These are phyloP conservation scores for Drosophila demipolita DNA, from an alignment of 2,888 invertebrate genomes.

Conservation along the genomic window DNA sequence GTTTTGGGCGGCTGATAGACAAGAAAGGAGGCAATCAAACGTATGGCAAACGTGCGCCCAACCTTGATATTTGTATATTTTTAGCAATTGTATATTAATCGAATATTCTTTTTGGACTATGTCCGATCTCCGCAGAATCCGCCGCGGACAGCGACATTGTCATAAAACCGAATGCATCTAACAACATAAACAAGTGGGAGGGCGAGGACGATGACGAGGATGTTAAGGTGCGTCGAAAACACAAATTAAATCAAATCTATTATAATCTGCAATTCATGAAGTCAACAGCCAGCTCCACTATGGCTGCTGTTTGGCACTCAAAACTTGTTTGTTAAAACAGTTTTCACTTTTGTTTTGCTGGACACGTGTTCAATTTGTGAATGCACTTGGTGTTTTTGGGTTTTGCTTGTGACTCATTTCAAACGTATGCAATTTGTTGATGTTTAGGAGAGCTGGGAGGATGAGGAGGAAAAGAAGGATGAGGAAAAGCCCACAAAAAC, in stretches of 20 bases:
- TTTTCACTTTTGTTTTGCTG: conserved; percentile 67
- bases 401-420: conserved; percentile 17
- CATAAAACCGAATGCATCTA: conserved; percentile 89
- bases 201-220: conserved; percentile 95
- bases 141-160: conserved; percentile 87
- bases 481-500: conserved; percentile 89
- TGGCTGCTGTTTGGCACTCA: conserved; percentile 22
- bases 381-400: conserved; percentile 19
- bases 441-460: conserved; percentile 96
- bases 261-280: neutral
- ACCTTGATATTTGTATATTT: conserved; percentile 53
- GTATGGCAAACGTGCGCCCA: conserved; percentile 41
- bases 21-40: conserved; percentile 31
- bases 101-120: conserved; percentile 16
- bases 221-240: conserved; percentile 88
- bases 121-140: conserved; percentile 74
- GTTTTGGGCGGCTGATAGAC: neutral
- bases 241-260: neutral
- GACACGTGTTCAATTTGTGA: conserved; percentile 77
- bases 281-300: neutral
- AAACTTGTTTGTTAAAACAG: conserved; percentile 56
- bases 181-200: conserved; percentile 91
- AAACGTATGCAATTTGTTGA: conserved; percentile 1
- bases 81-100: conserved; percentile 40
- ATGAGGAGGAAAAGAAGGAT: conserved; percentile 92